Base-by-base conservation (phyloP, 2,113 vertebrate genomes). In the Taxidea taxus region DNA sequence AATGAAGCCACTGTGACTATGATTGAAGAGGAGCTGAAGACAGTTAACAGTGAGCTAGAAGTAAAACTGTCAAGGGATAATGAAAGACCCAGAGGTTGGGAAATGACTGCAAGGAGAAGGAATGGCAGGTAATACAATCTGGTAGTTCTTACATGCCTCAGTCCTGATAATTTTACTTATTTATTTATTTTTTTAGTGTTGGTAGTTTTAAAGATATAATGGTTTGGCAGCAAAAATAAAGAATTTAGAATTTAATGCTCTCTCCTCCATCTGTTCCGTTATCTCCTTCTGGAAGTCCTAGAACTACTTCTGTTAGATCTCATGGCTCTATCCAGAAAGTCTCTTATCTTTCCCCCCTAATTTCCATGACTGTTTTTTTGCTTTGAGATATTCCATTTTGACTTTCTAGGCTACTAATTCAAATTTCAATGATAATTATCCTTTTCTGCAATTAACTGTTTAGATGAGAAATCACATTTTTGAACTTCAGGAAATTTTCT, bases 191-290 rank as follows among this genome's bases (percentile, higher is more conserved):
- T 64, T 66, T 34, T 34, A 34, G 16, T 44, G 25, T n/a, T 31
- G 10, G 51, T 20, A 31, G 7, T 54, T 87, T 72, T 66, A 47
- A 78, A 70, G 47, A 72, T 37, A 66, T 2, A 87, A 81, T 21
- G 3, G 25, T 68, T 29, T 96, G 14, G 34, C 82, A 72, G 37
- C n/a, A 87, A 94, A 95, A 97, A 95, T 85, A 29, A 84, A 96
- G 31, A 68, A 60, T 29, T 66, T 25, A 90, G 54, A 94, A 60
- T 77, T 39, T 86, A 49, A 83, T 51, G 25, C 16, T 75, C 11
- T 62, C 68, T 92, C 74, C 12, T 70, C 34, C 7, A 34, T 62
- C 14, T 87, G 42, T 49, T 60, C 10, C 72, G 51, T 83, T 87
- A 94, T 74, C 21, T 82, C n/a, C 68, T 80, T 66, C 64, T 75